Evolutionary conservation across 2,888 invertebrate species (phyloP).

Genomic region (Phrixothrix hirtus): DNA sequence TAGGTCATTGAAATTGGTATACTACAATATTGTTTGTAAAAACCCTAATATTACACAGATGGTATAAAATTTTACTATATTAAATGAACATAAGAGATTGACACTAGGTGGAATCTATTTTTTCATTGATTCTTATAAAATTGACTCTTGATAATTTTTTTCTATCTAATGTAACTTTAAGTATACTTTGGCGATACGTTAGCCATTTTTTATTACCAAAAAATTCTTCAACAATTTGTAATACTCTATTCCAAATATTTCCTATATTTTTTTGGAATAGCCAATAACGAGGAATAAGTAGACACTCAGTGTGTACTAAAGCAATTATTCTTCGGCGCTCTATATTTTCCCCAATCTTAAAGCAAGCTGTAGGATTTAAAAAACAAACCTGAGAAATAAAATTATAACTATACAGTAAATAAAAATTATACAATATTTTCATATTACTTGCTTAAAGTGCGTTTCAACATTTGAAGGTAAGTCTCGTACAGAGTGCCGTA

Average conservation of each 20-base stretch:
- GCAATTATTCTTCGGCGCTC: conserved; percentile 70
- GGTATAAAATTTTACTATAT: conserved; percentile 1
- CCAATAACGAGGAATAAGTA: conserved; percentile 73
- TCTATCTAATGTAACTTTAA: conserved; percentile 55
- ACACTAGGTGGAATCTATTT: not conserved
- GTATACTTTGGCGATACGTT: conserved; percentile 59
- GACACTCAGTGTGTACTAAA: conserved; percentile 64
- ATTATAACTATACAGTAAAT: no score
- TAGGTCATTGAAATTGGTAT: no score
- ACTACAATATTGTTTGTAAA: no score
- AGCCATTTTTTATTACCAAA: conserved; percentile 63
- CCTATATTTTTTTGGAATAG: conserved; percentile 67
- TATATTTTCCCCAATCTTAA: conserved; percentile 70
- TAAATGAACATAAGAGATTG: not conserved
- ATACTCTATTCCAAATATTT: conserved; percentile 68
- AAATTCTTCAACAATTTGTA: conserved; percentile 62
- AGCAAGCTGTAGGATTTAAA: conserved; percentile 64
- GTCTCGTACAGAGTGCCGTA: no score
- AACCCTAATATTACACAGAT: no score
- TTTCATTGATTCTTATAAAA: conserved; percentile 27
- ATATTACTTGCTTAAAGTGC: conserved; percentile 55
- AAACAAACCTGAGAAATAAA: conserved; percentile 63
- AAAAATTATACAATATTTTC: no score
- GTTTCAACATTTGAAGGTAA: conserved; percentile 42
- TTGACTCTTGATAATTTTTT: conserved; percentile 14